Evolutionary conservation across 2,113 vertebrate species (phyloP), one percentile per base, ranked within the genome.

Genomic region (Rutilus rutilus): DNA sequence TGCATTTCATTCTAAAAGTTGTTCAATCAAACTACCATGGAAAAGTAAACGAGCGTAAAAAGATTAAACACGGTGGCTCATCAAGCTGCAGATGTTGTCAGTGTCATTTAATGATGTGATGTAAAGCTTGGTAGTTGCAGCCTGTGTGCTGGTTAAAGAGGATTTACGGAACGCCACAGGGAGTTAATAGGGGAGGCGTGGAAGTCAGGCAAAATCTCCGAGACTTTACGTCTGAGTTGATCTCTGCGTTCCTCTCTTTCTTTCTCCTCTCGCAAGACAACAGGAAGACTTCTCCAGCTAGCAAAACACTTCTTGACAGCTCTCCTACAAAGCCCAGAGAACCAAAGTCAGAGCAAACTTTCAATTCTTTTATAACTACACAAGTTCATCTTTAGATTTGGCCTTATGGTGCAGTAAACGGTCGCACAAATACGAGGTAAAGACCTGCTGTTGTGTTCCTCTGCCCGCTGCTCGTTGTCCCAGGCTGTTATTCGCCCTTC

Each of bases 131-230:
- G 54, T 8, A 57, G 19, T 23, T 57, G 54, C 54, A 23, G 54
- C 87, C 86, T 85, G 1, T 39, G 36, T 86, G 82, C 54, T 75
- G 36, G 23, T 82, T 78, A 84, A 59, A 45, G n/a, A 45, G 27
- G 76, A 39, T 67, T 50, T 0, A 15, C 42, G 7, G 75, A 10
- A 39, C 78, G 52, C 86, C 42, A 5, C 12, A 69, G 30, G 65
- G 85, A 73, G 86, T 67, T 89, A 54, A 25, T 69, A 6, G 30
- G 89, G n/a, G 65, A 23, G 57, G 78, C 59, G 86, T 79, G 87
- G 89, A 98, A 99, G 88, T 97, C 95, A 0, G 97, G 97, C 17
- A 99, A 95, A 87, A 99, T 95, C 92, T 97, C 96, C 0, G 95
- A 89, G 27, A 99, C 97, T 90, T 88, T 98, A 67, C 92, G 94